These are phyloP conservation scores for Gymnoscopelus microlampas DNA, from an alignment of 2,797 vertebrate genomes.

Conservation along the genomic window DNA sequence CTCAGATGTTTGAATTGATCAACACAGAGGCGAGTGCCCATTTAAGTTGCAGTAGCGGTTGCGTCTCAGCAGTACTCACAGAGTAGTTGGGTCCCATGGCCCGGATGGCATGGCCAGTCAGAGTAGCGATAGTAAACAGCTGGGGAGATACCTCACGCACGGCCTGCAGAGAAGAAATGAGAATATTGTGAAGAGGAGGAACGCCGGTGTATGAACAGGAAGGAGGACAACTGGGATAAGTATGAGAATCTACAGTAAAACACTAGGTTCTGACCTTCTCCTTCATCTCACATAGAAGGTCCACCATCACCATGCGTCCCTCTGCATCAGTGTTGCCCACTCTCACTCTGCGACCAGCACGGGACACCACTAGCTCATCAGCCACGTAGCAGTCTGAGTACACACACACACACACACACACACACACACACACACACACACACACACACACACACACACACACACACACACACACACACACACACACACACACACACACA, in stretches of 20 bases:
- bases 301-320: conserved; percentile 88
- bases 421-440: conserved; percentile 4
- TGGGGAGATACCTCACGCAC: conserved; percentile 72
- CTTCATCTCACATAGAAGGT: conserved; percentile 87
- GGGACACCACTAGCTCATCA: conserved; percentile 83
- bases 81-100: conserved; percentile 87
- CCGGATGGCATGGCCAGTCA: conserved; percentile 86
- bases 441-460: conserved; percentile 10
- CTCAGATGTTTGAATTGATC: background rate
- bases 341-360: conserved; percentile 80
- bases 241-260: background rate
- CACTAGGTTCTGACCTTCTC: conserved; percentile 74
- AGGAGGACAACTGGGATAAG: background rate
- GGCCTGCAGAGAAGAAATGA: conserved; percentile 66
- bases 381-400: conserved; percentile 84
- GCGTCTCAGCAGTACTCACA: conserved; percentile 63
- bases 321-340: conserved; percentile 88
- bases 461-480: conserved; percentile 8
- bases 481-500: conserved; percentile 16
- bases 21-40: background rate
- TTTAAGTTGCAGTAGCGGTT: background rate
- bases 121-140: conserved; percentile 85
- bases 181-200: background rate
- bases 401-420: conserved; percentile 12
- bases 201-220: background rate